Evolutionary conservation across 1,140 invertebrate genomes (phyloP), one percentile per base, ranked within the genome.

Genomic region (Kradibia gibbosae): DNA sequence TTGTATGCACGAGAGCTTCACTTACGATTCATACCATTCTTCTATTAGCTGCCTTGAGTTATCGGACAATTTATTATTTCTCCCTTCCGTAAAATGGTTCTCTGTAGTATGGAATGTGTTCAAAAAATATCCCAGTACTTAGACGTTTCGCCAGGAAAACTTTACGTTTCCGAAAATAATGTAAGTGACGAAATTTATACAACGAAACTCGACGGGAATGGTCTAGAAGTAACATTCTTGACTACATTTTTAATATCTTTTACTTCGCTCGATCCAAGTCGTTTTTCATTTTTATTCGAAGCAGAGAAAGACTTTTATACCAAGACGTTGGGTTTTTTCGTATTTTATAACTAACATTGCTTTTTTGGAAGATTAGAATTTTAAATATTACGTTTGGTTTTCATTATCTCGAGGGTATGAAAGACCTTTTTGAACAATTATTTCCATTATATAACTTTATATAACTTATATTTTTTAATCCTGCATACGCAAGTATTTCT

Each of bases 81-180:
- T 55, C 10, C 31, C 34, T n/a, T 17, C 70, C 20, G 39, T 11
- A n/a, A 81, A 81, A 91, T 91, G 90, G 88, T 89, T 76, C 75
- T 91, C 10, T 91, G 90, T 73, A 86, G 86, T 76, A 77, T 88
- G 0, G 85, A 90, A 78, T 91, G 89, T 62, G 76, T 91, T 15
- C 72, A 89, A 65, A 88, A 82, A 78, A 88, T 91, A 81, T 87
- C 88, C 8, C 80, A 88, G 76, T 91, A 89, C 80, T 80, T 91
- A 3, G 86, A 88, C 20, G 80, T 90, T 45, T 78, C 86, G 0
- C 74, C 82, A 22, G 85, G 84, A 42, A 88, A 88, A 45, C 62
- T 87, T 25, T 80, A 89, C 73, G 72, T 90, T 17, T 86, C 86
- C 2, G 86, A 89, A 74, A 91, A 89, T 76, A 88, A 88, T 73